phyloP scores from a whole-genome alignment of 2,113 vertebrate species.

The Promerops cafer region DNA sequence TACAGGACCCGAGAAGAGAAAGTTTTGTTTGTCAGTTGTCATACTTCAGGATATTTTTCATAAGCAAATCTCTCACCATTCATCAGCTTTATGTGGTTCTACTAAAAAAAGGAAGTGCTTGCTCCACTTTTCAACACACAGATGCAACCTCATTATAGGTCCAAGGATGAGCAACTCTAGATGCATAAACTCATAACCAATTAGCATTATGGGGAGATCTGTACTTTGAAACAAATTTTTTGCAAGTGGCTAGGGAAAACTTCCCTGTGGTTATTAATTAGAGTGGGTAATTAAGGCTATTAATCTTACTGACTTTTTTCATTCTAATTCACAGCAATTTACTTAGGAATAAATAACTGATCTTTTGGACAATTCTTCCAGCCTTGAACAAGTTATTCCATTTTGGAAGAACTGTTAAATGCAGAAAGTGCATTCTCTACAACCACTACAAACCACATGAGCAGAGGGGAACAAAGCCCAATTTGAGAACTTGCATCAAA shows the following conservation, averaged over 20 bases:
- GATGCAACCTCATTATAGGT: constrained; percentile 67
- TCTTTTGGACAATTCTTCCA: constrained; percentile 9
- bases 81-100: constrained; percentile 62
- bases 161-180: constrained; percentile 63
- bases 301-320: constrained; percentile 60
- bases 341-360: constrained; percentile 40
- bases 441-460: not conserved
- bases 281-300: constrained; percentile 61
- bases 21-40: constrained; percentile 57
- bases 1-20: constrained; percentile 6
- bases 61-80: constrained; percentile 65
- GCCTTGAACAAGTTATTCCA: not conserved
- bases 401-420: not conserved
- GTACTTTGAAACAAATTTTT: constrained; percentile 36
- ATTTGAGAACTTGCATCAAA: not conserved
- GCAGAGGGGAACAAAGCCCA: not conserved
- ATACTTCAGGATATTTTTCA: constrained; percentile 61
- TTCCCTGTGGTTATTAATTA: constrained; percentile 51
- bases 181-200: constrained; percentile 60
- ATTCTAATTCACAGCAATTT: not conserved
- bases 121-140: constrained; percentile 61
- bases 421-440: not conserved
- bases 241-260: constrained; percentile 44
- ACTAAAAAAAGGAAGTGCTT: constrained; percentile 45
- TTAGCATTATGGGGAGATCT: constrained; percentile 49